phyloP scores from a whole-genome alignment of 2,113 vertebrate genomes.

The Laticauda colubrina region DNA sequence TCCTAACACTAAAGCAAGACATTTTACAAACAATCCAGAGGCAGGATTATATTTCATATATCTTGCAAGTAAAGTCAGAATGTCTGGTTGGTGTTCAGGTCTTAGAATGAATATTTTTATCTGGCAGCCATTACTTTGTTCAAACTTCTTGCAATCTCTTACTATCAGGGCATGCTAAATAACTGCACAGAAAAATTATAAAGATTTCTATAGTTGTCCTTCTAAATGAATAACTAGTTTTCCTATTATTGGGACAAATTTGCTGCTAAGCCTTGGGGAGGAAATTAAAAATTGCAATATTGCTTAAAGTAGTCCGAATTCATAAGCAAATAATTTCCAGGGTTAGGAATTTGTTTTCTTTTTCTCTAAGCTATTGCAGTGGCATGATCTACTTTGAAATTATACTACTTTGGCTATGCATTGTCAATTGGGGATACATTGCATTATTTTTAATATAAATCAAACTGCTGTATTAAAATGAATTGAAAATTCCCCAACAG shows the following conservation, averaged over 20 bases:
- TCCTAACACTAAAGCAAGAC: conserved; percentile 68
- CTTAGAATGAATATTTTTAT: conserved; percentile 46
- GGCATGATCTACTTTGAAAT: conserved; percentile 83
- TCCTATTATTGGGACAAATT: conserved; percentile 83
- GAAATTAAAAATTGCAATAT: conserved; percentile 87
- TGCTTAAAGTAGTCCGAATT: conserved; percentile 86
- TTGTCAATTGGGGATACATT: conserved; percentile 91
- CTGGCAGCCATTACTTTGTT: conserved; percentile 66
- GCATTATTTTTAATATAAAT: conserved; percentile 92
- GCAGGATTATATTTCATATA: conserved; percentile 46
- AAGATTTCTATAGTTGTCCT: conserved; percentile 82
- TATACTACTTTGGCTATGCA: conserved; percentile 87
- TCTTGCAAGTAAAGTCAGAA: conserved; percentile 35
- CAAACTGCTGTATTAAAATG: conserved; percentile 93
- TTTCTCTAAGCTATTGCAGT: conserved; percentile 81
- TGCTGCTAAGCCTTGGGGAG: conserved; percentile 79
- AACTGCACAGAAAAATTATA: conserved; percentile 80
- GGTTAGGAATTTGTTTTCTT: conserved; percentile 79
- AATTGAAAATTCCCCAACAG: conserved; percentile 92
- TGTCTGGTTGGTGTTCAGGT: conserved; percentile 54
- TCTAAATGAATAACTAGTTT: conserved; percentile 84
- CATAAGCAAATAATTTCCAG: conserved; percentile 85
- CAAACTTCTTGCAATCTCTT: conserved; percentile 70
- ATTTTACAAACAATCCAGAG: conserved; percentile 59
- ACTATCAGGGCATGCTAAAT: conserved; percentile 77